Percentiles rank a stretch among this genome's conserved stretches.
These are phyloP conservation scores for Drosophila longiperda DNA, from an alignment of 2,888 invertebrate species.

Conservation along the genomic window DNA sequence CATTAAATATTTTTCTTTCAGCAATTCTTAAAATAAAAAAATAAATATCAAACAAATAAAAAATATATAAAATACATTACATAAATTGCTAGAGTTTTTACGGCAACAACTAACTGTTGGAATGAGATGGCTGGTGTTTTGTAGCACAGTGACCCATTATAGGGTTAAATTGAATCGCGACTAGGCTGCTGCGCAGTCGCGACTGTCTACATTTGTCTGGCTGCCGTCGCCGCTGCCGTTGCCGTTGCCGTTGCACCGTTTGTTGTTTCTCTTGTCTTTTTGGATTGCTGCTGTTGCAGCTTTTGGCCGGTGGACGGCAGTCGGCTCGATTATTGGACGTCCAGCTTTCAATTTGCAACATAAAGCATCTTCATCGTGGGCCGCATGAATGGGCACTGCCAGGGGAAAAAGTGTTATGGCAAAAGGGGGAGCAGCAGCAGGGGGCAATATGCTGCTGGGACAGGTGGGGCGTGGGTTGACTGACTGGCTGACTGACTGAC, in stretches of 20 bases:
- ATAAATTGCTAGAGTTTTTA: neutral
- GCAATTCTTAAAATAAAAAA: neutral
- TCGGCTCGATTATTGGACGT: constrained; percentile 75
- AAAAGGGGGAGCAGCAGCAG: neutral
- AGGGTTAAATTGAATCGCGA: constrained; percentile 50
- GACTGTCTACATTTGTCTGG: constrained; percentile 77
- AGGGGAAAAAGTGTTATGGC: constrained; percentile 1
- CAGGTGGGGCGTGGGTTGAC: constrained; percentile 62
- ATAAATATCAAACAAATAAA: neutral
- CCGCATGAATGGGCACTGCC: constrained; percentile 74
- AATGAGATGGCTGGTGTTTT: neutral
- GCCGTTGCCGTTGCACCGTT: constrained; percentile 9
- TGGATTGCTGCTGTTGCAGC: constrained; percentile 5
- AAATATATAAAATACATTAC: no score
- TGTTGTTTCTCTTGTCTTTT: constrained; percentile 4
- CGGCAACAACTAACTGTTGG: neutral
- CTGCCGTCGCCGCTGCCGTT: constrained; percentile 34
- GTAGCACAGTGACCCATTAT: neutral
- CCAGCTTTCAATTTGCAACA: constrained; percentile 82
- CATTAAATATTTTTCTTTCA: neutral
- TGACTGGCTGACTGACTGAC: constrained; percentile 32
- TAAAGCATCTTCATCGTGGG: constrained; percentile 82
- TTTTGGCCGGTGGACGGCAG: constrained; percentile 55
- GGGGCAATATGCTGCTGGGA: constrained; percentile 17
- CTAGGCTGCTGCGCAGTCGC: constrained; percentile 66